Evolutionary conservation across 2,888 invertebrate genomes (phyloP).

Genomic region (Xylophagus ater): DNA sequence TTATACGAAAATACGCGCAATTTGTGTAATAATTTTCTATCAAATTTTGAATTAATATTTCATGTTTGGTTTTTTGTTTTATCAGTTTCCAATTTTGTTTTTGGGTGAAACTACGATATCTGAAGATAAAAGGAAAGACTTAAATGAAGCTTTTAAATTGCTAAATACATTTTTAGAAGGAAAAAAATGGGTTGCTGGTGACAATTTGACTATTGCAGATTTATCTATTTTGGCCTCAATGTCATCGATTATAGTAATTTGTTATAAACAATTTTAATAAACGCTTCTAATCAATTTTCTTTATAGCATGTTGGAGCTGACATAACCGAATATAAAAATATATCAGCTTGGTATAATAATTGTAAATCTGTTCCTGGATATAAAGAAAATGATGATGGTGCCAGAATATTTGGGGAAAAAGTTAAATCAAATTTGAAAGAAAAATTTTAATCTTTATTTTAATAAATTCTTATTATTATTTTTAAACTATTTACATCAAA

Average conservation of each 20-base stretch:
- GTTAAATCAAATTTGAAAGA: conserved; percentile 44
- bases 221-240: conserved; percentile 35
- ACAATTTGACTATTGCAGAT: conserved; percentile 40
- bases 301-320: conserved; percentile 18
- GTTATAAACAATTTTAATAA: too few species aligned
- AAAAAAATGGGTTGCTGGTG: conserved; percentile 37
- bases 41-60: not conserved
- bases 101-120: conserved; percentile 46
- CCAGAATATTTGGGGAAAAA: conserved; percentile 45
- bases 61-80: conserved; percentile 46
- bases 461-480: not conserved
- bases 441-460: conserved; percentile 7
- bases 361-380: conserved; percentile 48
- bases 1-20: conserved; percentile 50
- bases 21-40: conserved; percentile 42
- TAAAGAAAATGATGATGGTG: conserved; percentile 48
- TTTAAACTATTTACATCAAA: conserved; percentile 1
- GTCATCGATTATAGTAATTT: conserved; percentile 36
- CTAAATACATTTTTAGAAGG: conserved; percentile 33
- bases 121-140: conserved; percentile 42
- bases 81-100: conserved; percentile 51
- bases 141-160: conserved; percentile 45
- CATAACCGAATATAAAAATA: conserved; percentile 16
- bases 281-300: too few species aligned
- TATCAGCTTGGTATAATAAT: conserved; percentile 44